A percentile compares a stretch with the other conserved stretches of the same genome.
Conservation (phyloP, 2,797 vertebrate species). For the Botia kubotai region DNA sequence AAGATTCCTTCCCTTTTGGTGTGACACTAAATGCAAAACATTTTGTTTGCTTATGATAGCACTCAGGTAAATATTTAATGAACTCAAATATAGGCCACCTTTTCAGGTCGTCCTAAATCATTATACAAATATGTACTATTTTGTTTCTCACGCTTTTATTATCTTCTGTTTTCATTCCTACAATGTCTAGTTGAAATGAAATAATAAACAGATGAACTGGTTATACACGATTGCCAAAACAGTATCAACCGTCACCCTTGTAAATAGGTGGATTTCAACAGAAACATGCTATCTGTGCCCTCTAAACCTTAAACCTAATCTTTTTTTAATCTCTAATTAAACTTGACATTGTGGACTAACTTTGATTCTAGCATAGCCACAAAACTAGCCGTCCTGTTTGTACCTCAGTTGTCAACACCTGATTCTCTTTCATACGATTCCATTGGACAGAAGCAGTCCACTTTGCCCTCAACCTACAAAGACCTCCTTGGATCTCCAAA, state of each 20-base stretch:
- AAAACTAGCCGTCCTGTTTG: not conserved
- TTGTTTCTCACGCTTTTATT: not conserved
- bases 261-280: not conserved
- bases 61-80: not conserved
- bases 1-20: not conserved
- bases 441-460: not conserved
- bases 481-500: not conserved
- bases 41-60: not conserved
- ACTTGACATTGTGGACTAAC: not conserved
- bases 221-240: not conserved
- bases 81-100: not conserved
- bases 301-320: not conserved
- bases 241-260: not conserved
- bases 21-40: not conserved
- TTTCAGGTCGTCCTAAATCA: not conserved
- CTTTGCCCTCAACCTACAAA: slow-evolving; percentile 7
- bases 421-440: not conserved
- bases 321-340: not conserved
- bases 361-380: not conserved
- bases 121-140: not conserved
- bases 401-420: not conserved
- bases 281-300: not conserved
- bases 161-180: not conserved
- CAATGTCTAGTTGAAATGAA: not conserved
- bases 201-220: not conserved